Base-by-base conservation (phyloP, 1,140 invertebrate genomes). In the Leptoteleia sp. region DNA sequence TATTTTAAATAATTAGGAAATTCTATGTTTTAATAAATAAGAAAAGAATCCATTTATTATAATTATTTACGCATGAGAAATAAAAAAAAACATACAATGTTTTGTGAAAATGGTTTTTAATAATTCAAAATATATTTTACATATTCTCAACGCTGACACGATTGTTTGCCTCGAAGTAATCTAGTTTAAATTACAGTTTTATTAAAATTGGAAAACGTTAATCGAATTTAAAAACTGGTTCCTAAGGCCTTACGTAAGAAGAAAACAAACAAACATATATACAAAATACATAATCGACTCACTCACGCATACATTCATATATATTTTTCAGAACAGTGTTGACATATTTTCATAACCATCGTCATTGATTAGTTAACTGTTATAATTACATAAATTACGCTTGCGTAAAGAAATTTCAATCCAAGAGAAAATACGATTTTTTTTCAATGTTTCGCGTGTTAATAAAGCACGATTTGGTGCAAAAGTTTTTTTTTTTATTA, bases 91-190 rank as follows among this genome's bases (percentile, higher is more conserved):
- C 7, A 7, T 7, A 7, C 27, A 1, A 4, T 62, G 4, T 1
- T 50, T 64, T 50, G 52, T 42, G 45, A 50, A 54, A 65, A n/a
- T 50, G 7, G 7, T 22, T 65, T 70, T 70, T 70, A 70, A 71
- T 71, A 42, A 71, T 52, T 50, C n/a, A 61, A 61, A 71, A 61
- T 71, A 71, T 71, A 71, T 45, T 71, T 61, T 71, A 71, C 54
- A 71, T 52, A 38, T 13, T 4, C 37, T 52, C 38, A 43, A 43
- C 22, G 22, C 17, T 65, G 42, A 15, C 17, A 38, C 29, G 12
- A 33, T 61, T 31, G 9, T 54, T 19, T 42, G 43, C 25, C 33
- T 19, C 31, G 13, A 47, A 47, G 12, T 48, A 15, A 40, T 40
- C 22, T 4, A 27, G 43, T 33, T 47, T 68, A 27, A 31, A 7